Conservation (phyloP, 2,888 invertebrate genomes). For the Plemyria rubiginata region DNA sequence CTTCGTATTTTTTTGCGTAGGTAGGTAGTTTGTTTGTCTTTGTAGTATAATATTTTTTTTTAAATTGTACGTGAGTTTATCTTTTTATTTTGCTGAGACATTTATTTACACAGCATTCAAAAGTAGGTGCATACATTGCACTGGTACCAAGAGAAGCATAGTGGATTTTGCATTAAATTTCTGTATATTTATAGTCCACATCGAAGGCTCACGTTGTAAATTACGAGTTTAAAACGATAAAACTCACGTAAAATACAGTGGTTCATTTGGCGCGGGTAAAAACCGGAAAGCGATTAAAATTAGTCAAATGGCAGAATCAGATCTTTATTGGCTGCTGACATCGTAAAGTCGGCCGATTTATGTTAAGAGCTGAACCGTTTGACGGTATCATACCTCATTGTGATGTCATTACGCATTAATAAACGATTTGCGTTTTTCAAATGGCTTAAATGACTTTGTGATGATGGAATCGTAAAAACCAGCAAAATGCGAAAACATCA, state of each 20-base stretch:
- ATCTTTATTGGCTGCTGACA: constrained; percentile 66
- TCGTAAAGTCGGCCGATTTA: constrained; percentile 74
- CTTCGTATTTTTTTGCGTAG: no score
- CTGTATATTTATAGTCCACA: constrained; percentile 69
- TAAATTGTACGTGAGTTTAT: no score
- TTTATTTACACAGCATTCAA: not conserved
- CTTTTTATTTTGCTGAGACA: no score
- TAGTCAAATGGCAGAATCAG: constrained; percentile 72
- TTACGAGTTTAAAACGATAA: constrained; percentile 72
- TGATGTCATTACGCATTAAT: constrained; percentile 53
- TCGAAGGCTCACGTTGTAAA: constrained; percentile 67
- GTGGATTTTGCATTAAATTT: constrained; percentile 66
- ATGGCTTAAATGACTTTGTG: constrained; percentile 37
- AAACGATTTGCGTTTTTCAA: constrained; percentile 40
- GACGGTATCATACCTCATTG: constrained; percentile 46
- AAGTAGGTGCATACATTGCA: not conserved
- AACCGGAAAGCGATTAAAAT: constrained; percentile 74
- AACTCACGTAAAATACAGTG: constrained; percentile 66
- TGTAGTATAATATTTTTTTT: no score
- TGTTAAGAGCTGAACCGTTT: constrained; percentile 54
- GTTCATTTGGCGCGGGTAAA: constrained; percentile 64
- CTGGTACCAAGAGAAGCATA: constrained; percentile 40
- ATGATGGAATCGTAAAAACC: constrained; percentile 33
- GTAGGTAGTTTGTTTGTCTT: no score
- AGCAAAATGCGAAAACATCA: constrained; percentile 1